Percentiles rank a stretch among this genome's conserved stretches.
phyloP scores from a whole-genome alignment of 2,888 invertebrate genomes.

The Lithodes maja region DNA sequence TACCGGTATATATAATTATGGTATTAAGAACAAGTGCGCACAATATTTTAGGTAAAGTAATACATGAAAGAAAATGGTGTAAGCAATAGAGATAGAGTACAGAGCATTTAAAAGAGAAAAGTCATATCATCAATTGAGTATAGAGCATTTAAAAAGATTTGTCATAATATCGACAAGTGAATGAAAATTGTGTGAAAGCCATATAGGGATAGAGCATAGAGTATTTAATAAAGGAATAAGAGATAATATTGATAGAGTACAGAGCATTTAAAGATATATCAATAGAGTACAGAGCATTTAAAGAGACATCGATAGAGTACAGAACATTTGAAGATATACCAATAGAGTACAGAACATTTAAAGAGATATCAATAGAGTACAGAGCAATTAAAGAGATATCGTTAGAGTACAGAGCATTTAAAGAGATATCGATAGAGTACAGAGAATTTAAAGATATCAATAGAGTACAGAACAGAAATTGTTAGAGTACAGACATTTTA shows the following conservation, averaged over 20 bases:
- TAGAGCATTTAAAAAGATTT: neutral
- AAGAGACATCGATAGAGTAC: neutral
- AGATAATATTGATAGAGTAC: neutral
- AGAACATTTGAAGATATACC: neutral
- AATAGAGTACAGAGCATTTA: neutral
- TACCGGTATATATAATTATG: neutral
- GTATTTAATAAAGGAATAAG: neutral
- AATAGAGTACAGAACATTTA: neutral
- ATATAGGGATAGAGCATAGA: neutral
- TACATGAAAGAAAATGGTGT: neutral
- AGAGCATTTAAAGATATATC: neutral
- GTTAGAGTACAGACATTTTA: too few species aligned
- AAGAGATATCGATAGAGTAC: too few species aligned
- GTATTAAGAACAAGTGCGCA: neutral
- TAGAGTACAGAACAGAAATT: too few species aligned
- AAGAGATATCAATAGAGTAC: too few species aligned
- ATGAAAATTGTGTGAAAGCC: neutral
- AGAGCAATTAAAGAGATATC: too few species aligned
- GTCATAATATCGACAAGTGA: neutral
- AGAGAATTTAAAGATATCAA: too few species aligned
- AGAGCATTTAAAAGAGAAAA: conserved; percentile 6
- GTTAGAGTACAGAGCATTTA: too few species aligned
- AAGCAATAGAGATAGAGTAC: neutral
- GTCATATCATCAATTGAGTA: neutral
- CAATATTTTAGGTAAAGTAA: neutral